A percentile compares a stretch with the other conserved stretches of the same genome.
These are phyloP conservation scores for Lagodon rhomboides DNA, from an alignment of 2,797 vertebrate species.

Conservation along the genomic window DNA sequence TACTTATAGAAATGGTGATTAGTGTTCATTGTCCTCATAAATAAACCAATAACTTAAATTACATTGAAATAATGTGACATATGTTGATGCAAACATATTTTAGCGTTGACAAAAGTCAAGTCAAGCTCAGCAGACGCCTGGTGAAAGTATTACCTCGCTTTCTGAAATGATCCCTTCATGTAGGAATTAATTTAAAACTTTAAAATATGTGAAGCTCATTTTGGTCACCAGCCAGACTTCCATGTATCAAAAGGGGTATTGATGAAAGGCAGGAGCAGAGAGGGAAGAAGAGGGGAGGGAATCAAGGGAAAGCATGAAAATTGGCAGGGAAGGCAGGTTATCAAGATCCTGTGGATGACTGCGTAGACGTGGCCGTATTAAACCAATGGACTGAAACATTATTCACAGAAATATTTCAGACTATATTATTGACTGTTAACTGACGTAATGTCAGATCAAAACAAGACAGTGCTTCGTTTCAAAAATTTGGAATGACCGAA, in stretches of 20 bases:
- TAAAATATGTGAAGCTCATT: background rate
- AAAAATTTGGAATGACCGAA: background rate
- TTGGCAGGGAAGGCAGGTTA: slow-evolving; percentile 8
- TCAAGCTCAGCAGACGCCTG: background rate
- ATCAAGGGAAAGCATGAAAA: slow-evolving; percentile 8
- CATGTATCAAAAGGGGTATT: background rate
- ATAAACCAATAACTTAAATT: no score
- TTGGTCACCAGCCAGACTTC: background rate
- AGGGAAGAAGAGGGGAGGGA: background rate
- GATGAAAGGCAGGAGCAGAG: slow-evolving; percentile 7
- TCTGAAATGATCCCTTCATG: background rate
- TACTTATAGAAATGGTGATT: background rate
- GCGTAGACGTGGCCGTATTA: background rate
- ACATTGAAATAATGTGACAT: background rate
- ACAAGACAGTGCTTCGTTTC: background rate
- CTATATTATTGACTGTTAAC: background rate
- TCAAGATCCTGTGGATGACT: slow-evolving; percentile 1
- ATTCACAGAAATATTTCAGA: background rate
- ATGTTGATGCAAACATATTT: background rate
- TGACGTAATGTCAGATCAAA: background rate
- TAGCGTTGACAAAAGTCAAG: background rate
- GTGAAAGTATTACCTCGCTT: no score
- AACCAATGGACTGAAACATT: background rate
- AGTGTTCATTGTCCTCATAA: background rate
- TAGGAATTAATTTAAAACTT: background rate